phyloP scores from a whole-genome alignment of 1,140 invertebrate genomes.

The Drosophila lini region DNA sequence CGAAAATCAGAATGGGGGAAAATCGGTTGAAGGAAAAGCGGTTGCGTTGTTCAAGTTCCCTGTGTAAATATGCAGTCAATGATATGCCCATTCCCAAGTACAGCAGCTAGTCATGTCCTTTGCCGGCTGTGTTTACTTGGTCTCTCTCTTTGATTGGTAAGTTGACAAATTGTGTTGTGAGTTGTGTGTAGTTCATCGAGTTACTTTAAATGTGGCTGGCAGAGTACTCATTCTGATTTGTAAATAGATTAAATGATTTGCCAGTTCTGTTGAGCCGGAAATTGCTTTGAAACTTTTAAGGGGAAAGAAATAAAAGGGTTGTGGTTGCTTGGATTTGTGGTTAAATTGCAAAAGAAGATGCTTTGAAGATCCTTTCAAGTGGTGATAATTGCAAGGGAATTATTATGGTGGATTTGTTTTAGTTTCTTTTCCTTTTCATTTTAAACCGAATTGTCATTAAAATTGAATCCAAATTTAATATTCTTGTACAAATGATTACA shows the following conservation, averaged over 20 bases:
- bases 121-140: slow-evolving; percentile 46
- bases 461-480: too few species aligned
- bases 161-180: slow-evolving; percentile 35
- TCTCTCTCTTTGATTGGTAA: slow-evolving; percentile 41
- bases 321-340: slow-evolving; percentile 8
- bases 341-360: slow-evolving; percentile 13
- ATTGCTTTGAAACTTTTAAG: slow-evolving; percentile 7
- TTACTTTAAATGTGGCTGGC: slow-evolving; percentile 31
- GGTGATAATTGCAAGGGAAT: background rate
- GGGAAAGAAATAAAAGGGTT: background rate
- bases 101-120: slow-evolving; percentile 13
- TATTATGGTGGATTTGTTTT: background rate
- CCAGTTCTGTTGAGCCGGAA: slow-evolving; percentile 15
- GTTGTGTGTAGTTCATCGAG: slow-evolving; percentile 2
- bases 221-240: slow-evolving; percentile 24
- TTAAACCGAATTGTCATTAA: background rate
- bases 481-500: background rate
- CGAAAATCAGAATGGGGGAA: slow-evolving; percentile 23
- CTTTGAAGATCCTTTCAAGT: background rate
- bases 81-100: slow-evolving; percentile 20
- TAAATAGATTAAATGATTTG: slow-evolving; percentile 49
- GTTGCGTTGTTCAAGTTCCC: slow-evolving; percentile 41
- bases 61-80: slow-evolving; percentile 47
- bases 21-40: slow-evolving; percentile 9
- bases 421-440: background rate